Conservation (phyloP, 2,888 invertebrate genomes). For the Nycteola revayana region DNA sequence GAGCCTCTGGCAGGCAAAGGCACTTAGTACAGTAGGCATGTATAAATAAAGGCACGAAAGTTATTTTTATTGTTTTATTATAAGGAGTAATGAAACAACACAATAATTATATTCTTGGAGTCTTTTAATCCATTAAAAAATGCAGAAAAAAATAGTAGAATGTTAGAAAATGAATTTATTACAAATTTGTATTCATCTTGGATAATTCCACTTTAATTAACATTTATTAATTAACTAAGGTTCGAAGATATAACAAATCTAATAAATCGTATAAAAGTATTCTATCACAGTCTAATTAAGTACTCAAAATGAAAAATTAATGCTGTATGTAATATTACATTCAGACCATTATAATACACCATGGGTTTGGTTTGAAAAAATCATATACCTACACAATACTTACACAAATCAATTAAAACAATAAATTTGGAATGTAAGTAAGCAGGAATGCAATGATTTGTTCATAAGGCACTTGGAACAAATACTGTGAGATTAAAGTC, state of each 20-base stretch:
- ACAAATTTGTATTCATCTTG: slow-evolving; percentile 75
- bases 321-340: slow-evolving; percentile 6
- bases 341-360: slow-evolving; percentile 1
- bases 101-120: slow-evolving; percentile 40
- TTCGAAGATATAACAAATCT: slow-evolving; percentile 32
- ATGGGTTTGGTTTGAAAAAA: no score
- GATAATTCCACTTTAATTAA: slow-evolving; percentile 16
- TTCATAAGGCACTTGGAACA: slow-evolving; percentile 81
- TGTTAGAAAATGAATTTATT: slow-evolving; percentile 78
- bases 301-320: slow-evolving; percentile 41
- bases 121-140: slow-evolving; percentile 74
- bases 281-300: slow-evolving; percentile 74
- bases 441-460: slow-evolving; percentile 72
- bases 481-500: slow-evolving; percentile 65
- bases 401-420: slow-evolving; percentile 2
- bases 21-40: no score
- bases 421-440: slow-evolving; percentile 56
- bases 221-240: slow-evolving; percentile 22
- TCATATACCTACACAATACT: not conserved
- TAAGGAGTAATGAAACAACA: not conserved
- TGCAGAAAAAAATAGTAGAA: slow-evolving; percentile 72
- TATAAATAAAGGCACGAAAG: no score
- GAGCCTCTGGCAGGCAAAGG: no score
- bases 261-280: slow-evolving; percentile 38
- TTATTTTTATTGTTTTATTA: not conserved